Conservation (phyloP, 2,888 invertebrate genomes). For the Choristoneura rosaceana region DNA sequence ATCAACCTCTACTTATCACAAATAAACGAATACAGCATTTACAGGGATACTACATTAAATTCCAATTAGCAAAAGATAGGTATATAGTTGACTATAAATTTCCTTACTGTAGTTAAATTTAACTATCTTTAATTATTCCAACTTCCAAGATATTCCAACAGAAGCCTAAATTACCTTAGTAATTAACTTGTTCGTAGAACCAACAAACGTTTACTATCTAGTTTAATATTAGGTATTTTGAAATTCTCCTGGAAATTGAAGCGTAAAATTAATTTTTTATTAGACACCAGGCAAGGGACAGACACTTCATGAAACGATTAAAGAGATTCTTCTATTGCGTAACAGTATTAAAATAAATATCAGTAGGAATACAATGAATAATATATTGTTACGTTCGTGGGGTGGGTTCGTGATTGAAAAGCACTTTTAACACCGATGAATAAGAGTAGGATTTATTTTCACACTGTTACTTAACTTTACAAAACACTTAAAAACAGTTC, state of each 20-base stretch:
- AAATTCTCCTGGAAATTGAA: background rate
- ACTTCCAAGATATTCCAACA: background rate
- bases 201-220: background rate
- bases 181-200: conserved; percentile 13
- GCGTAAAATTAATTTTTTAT: conserved; percentile 24
- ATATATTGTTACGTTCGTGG: too few relatives aligned
- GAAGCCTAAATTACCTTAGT: conserved; percentile 15
- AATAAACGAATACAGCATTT: too few relatives aligned
- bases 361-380: background rate
- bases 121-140: background rate
- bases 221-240: conserved; percentile 6
- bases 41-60: too few relatives aligned
- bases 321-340: background rate
- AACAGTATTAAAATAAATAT: background rate
- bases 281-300: conserved; percentile 1
- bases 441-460: too few relatives aligned
- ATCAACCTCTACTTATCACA: too few relatives aligned
- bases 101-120: background rate
- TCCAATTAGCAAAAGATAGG: background rate
- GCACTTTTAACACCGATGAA: too few relatives aligned
- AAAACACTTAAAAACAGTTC: too few relatives aligned
- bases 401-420: too few relatives aligned
- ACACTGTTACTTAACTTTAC: too few relatives aligned
- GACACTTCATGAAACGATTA: conserved; percentile 1
- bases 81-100: background rate